phyloP scores from a whole-genome alignment of 2,113 vertebrate genomes.

The Boleophthalmus pectinirostris region DNA sequence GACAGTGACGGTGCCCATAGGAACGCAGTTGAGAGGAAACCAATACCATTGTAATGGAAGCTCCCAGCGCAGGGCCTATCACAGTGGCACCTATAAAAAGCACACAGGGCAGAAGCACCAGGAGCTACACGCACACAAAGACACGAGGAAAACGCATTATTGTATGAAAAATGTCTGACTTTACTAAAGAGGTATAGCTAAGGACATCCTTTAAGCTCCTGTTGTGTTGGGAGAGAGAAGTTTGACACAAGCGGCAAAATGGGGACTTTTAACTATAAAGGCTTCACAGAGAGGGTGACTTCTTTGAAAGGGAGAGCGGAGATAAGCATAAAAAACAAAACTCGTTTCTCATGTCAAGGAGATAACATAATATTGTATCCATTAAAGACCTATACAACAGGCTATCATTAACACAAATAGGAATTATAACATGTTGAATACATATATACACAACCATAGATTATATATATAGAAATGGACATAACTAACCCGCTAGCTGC shows the following conservation, averaged over 20 bases:
- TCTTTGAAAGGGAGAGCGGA: background rate
- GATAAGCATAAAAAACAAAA: background rate
- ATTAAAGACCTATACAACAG: no score
- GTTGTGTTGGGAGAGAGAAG: slow-evolving; percentile 33
- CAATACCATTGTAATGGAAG: slow-evolving; percentile 70
- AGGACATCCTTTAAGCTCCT: slow-evolving; percentile 43
- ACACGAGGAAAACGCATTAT: slow-evolving; percentile 5
- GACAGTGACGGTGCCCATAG: slow-evolving; percentile 64
- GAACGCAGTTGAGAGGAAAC: slow-evolving; percentile 66
- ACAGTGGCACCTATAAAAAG: slow-evolving; percentile 69
- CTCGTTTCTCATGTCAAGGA: background rate
- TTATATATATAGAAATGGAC: no score
- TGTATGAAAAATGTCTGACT: slow-evolving; percentile 27
- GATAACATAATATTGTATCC: no score
- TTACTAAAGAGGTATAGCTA: slow-evolving; percentile 11
- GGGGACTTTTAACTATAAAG: slow-evolving; percentile 17
- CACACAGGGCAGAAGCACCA: slow-evolving; percentile 57
- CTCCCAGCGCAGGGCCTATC: slow-evolving; percentile 68
- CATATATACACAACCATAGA: no score
- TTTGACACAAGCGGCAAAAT: slow-evolving; percentile 22
- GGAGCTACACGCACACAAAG: slow-evolving; percentile 42
- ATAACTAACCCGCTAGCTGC: no score
- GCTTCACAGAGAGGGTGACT: slow-evolving; percentile 35
- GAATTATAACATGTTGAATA: no score
- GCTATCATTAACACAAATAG: no score